These are phyloP conservation scores for Macrophya annulata DNA, from an alignment of 2,888 invertebrate species.

Conservation along the genomic window DNA sequence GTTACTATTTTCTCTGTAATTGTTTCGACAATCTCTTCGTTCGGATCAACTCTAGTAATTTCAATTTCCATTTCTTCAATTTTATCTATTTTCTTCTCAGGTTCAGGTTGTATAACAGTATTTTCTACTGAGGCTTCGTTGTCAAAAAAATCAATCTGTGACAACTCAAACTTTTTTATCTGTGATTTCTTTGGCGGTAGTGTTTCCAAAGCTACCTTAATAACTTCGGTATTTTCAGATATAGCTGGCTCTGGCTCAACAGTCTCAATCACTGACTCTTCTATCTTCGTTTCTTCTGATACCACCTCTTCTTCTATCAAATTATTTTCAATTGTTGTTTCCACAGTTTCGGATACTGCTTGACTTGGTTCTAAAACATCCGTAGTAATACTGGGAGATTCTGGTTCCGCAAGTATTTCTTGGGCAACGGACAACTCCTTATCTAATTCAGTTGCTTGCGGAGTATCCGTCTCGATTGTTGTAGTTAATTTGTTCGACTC, in stretches of 20 bases:
- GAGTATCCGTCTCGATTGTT: not conserved
- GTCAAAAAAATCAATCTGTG: conserved; percentile 72
- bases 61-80: conserved; percentile 56
- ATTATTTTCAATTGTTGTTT: conserved; percentile 18
- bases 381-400: conserved; percentile 54
- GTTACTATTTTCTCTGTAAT: conserved; percentile 51
- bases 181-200: conserved; percentile 76
- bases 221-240: conserved; percentile 7
- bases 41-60: conserved; percentile 58
- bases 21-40: conserved; percentile 30
- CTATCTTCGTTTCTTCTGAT: conserved; percentile 47
- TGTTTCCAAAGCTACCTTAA: conserved; percentile 63
- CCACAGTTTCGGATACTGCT: not conserved
- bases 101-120: conserved; percentile 55
- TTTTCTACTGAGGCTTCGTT: conserved; percentile 58
- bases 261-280: conserved; percentile 27
- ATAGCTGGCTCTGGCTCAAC: not conserved
- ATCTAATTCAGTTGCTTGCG: conserved; percentile 27
- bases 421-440: not conserved
- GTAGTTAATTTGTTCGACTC: not conserved
- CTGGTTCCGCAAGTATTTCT: conserved; percentile 29
- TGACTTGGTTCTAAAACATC: conserved; percentile 25
- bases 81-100: conserved; percentile 58
- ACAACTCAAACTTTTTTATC: conserved; percentile 77
- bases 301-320: conserved; percentile 30